Percentiles rank a stretch among this genome's conserved stretches.
These are phyloP conservation scores for Paracanthobrama guichenoti DNA, from an alignment of 2,113 vertebrate species.

Conservation along the genomic window DNA sequence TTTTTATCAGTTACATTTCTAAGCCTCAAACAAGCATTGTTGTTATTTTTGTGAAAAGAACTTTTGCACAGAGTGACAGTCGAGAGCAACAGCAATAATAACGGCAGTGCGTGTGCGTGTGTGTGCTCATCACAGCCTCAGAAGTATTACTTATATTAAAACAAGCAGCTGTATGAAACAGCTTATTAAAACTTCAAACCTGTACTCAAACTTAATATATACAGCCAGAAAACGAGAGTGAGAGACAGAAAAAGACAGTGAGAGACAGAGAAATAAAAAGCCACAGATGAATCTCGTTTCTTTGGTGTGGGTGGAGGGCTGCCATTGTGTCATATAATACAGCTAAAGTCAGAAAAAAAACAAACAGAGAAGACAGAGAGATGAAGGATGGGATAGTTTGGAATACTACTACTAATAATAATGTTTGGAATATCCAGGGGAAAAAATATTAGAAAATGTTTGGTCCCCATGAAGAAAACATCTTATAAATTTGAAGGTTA, in stretches of 20 bases:
- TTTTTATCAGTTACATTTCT: constrained; percentile 67
- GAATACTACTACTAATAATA: too few relatives aligned
- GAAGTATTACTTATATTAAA: constrained; percentile 72
- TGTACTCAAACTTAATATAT: constrained; percentile 33
- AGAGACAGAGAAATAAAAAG: constrained; percentile 22
- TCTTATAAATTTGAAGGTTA: too few relatives aligned
- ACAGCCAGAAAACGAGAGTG: constrained; percentile 13
- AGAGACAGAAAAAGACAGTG: constrained; percentile 16
- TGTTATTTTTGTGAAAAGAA: constrained; percentile 64
- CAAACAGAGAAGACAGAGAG: neutral
- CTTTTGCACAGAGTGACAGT: constrained; percentile 66
- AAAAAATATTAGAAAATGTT: too few relatives aligned
- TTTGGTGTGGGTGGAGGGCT: constrained; percentile 44
- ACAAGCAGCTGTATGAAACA: constrained; percentile 67
- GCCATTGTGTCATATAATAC: neutral
- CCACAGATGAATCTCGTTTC: constrained; percentile 47
- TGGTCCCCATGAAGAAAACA: too few relatives aligned
- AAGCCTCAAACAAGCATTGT: constrained; percentile 61
- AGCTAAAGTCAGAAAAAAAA: neutral
- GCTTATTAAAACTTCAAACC: constrained; percentile 66
- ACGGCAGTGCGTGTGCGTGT: constrained; percentile 32
- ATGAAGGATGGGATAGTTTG: neutral
- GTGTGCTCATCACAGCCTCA: constrained; percentile 60
- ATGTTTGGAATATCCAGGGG: too few relatives aligned
- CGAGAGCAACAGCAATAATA: constrained; percentile 66